Evolutionary conservation across 2,888 invertebrate genomes (phyloP), one percentile per base, ranked within the genome.

Genomic region (Zygothrica quintamaculata): DNA sequence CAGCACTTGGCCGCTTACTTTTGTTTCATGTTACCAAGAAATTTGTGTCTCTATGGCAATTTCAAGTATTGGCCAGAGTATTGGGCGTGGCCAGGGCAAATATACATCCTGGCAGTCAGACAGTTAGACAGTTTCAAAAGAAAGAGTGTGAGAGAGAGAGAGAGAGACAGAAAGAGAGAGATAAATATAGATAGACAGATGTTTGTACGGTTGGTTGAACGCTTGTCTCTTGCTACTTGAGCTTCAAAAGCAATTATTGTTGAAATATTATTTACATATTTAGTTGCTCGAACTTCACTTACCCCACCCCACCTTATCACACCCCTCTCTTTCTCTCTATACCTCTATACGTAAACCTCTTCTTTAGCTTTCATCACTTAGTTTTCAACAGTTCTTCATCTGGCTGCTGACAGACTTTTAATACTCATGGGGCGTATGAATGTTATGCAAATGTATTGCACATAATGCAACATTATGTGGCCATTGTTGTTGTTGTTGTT

Each of bases 221-320:
- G 51, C 62, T 46, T 67, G 47, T 36, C 72, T 55, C 16, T 59
- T 73, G 64, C 65, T n/a, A 74, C 65, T 77, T 74, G 40, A 42
- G 74, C 66, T 77, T 80, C 81, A 80, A 77, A 77, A 77, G 81
- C 76, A 77, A 77, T 77, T 77, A 77, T 80, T 77, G 76, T 77
- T 80, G 74, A 77, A 77, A 77, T 80, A 80, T 80, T 77, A 77
- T 77, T 80, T 80, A 77, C 76, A 77, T 77, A 80, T 80, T 77
- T 50, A 52, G 15, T 29, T 47, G 46, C 15, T 43, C 12, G 1
- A 1, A 2, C 7, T 29, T 9, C 29, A 7, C n/a, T 29, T 29
- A n/a, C n/a, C n/a, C n/a, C 29, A n/a, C 29, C 6, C 40, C 26
- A 40, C 18, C 25, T 12, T 48, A 12, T 36, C 13, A 12, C 29